Conservation (phyloP, 2,113 vertebrate genomes). For the Arvicanthis niloticus region DNA sequence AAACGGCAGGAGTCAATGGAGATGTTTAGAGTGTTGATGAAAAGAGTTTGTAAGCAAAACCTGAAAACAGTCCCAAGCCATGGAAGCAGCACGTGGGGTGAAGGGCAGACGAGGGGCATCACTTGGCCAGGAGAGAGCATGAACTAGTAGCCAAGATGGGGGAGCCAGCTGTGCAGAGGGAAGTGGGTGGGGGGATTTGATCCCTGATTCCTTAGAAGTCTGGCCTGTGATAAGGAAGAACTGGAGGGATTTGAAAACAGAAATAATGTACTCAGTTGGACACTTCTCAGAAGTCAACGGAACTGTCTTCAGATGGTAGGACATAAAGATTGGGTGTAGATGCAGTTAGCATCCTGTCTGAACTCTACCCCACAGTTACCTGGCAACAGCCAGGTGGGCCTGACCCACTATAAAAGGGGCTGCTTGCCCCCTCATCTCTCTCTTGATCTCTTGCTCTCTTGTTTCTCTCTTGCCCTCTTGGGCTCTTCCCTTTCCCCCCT, state of each 20-base stretch:
- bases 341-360: too few relatives aligned
- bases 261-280: not conserved
- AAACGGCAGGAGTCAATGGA: too few relatives aligned
- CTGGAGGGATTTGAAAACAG: not conserved
- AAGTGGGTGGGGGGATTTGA: fast-evolving
- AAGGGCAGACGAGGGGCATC: fast-evolving
- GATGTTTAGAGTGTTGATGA: not conserved
- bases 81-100: fast-evolving
- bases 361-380: too few relatives aligned
- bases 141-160: too few relatives aligned
- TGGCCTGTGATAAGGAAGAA: not conserved
- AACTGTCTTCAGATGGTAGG: not conserved
- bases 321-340: not conserved
- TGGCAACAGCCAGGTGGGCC: too few relatives aligned
- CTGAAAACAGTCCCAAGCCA: fast-evolving
- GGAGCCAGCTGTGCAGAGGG: not conserved
- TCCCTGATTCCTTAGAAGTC: fast-evolving
- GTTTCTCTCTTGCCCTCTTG: too few relatives aligned
- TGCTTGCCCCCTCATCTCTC: too few relatives aligned
- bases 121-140: fast-evolving
- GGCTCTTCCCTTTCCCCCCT: too few relatives aligned
- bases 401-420: too few relatives aligned
- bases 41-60: not conserved
- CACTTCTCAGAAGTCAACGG: not conserved
- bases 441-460: too few relatives aligned